Evolutionary conservation across 2,888 invertebrate genomes (phyloP), one percentile per base, ranked within the genome.

Genomic region (Heliconius hortense): DNA sequence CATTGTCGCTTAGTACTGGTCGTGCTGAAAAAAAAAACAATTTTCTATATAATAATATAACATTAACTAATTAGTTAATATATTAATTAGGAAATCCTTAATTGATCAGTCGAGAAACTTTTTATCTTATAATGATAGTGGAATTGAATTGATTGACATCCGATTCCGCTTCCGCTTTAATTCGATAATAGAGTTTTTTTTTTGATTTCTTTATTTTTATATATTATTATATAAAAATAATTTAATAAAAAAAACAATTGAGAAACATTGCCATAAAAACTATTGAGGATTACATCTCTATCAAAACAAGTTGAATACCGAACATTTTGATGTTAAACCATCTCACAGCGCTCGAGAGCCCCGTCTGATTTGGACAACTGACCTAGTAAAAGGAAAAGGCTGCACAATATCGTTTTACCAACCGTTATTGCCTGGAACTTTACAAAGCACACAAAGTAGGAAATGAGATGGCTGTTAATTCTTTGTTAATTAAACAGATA

Each of bases 1-100:
- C 89, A 63, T 90, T 90, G 80, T 93, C 93, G 79, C 92, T 91
- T 75, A 89, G 79, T 1, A 88, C 88, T 56, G 92, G 89, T 3
- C 88, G 88, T 79, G 86, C 93, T 93, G 88, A 18, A 88, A 91
- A 18, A 48, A 24, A 48, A 11, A 53, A 13, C 3, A 10, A 53
- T 21, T 53, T n/a, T 10, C 10, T 56, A 11, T 35, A 35, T 35
- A 8, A 31, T 4, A 31, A n/a, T 8, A 8, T 35, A 8, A 31
- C 8, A 31, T 31, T 31, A 31, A 31, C 31, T 31, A 31, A 31
- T 8, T 35, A n/a, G n/a, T 56, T 48, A 68, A 28, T 15, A 60
- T 26, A 60, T 26, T 24, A 13, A 60, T 26, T 4, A 56, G 11
- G 10, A 56, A 56, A 3, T 11, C 0, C n/a, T 56, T 56, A n/a